Base-by-base conservation (phyloP, 2,113 vertebrate genomes). In the Megalops atlanticus region DNA sequence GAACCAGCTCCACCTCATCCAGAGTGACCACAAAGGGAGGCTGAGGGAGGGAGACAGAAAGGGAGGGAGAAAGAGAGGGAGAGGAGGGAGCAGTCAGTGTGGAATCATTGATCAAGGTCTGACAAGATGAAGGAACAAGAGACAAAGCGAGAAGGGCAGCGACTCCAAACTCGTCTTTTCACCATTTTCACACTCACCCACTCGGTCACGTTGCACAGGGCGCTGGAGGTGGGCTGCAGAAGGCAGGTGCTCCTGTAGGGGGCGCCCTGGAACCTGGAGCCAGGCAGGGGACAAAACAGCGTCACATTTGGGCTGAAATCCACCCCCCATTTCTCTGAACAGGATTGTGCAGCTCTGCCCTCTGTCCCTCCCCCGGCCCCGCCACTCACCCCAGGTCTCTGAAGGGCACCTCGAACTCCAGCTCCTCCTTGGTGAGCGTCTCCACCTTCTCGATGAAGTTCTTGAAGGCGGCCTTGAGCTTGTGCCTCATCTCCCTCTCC, bases 371-470 rank as follows among this genome's bases (percentile, higher is more conserved):
- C n/a, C n/a, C n/a, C n/a, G n/a, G n/a, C n/a, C n/a, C 14, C 7
- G 1, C 43, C 43, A n/a, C 89, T 94, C 90, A 98, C 97, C 97
- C 97, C 40, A 99, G 85, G 83, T 98, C 97, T 88, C 97, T 91
- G 93, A 98, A 98, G 36, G 97, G 97, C 6, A 98, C 96, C 92
- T 99, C 97, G 0, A 99, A 99, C 91, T 99, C 97, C 90, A 98
- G 92, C 89, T 97, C 95, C 88, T 98, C 97, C 82, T 96, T 97
- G 10, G 97, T 97, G 76, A 98, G 93, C 0, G 95, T 95, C 86
- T 99, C 97, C 74, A 99, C 97, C 91, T 99, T 99, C 91, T 99
- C 97, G 38, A 97, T 98, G 87, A 99, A 98, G 91, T 98, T 98
- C 91, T 98, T 98, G 91, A 99, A 99, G 39, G 97, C 97, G 0